phyloP scores from a whole-genome alignment of 2,113 vertebrate genomes.

The Mastomys natalensis region DNA sequence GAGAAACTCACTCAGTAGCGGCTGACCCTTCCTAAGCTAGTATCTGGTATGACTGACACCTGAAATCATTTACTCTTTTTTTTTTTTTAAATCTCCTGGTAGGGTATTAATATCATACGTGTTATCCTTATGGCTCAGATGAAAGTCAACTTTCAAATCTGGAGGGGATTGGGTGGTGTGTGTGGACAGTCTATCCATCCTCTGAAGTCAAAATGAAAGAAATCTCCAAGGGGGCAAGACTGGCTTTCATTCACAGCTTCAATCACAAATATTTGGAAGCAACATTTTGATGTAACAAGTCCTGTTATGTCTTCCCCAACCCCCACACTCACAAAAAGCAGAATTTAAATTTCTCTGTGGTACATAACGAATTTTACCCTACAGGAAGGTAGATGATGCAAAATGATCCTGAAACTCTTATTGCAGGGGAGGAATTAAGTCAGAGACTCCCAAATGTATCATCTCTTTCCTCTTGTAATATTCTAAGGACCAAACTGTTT shows the following conservation, averaged over 20 bases:
- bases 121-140: constrained; percentile 61
- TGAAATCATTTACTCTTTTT: neutral
- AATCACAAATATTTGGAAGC: constrained; percentile 66
- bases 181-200: neutral
- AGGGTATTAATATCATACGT: constrained; percentile 54
- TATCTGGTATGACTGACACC: neutral
- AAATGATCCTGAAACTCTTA: constrained; percentile 19
- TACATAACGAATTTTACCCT: constrained; percentile 10
- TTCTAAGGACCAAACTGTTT: neutral
- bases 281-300: constrained; percentile 49
- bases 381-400: neutral
- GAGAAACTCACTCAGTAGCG: neutral
- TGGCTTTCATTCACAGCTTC: constrained; percentile 52
- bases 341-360: constrained; percentile 56
- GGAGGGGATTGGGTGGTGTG: neutral
- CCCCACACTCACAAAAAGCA: neutral
- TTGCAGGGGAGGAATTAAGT: neutral
- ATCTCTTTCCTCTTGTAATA: neutral
- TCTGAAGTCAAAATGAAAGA: constrained; percentile 58
- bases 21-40: constrained; percentile 31
- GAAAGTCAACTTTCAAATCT: constrained; percentile 64
- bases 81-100: constrained; percentile 36
- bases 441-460: neutral
- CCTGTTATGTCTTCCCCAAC: neutral
- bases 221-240: constrained; percentile 45